Evolutionary conservation across 2,113 vertebrate species (phyloP).

Genomic region (Neodontobutis hainanensis): DNA sequence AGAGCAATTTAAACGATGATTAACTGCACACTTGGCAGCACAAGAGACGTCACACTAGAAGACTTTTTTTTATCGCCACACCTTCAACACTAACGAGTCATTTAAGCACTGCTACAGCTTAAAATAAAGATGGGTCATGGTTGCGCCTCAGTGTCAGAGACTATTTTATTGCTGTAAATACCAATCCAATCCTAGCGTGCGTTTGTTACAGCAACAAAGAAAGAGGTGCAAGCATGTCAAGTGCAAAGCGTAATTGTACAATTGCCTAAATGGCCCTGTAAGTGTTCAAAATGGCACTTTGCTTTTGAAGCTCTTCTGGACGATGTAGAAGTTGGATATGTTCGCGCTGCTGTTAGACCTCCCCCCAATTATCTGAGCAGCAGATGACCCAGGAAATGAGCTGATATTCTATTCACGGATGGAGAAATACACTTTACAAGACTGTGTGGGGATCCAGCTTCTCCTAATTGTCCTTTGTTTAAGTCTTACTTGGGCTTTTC

Average conservation of each 20-base stretch:
- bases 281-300: neutral
- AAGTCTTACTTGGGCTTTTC: slow-evolving; percentile 54
- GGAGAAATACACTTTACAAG: slow-evolving; percentile 58
- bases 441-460: slow-evolving; percentile 39
- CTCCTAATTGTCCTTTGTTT: slow-evolving; percentile 56
- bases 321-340: slow-evolving; percentile 18
- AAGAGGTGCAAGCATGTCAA: neutral
- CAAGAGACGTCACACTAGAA: neutral
- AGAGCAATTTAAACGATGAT: slow-evolving; percentile 41
- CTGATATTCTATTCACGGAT: slow-evolving; percentile 64
- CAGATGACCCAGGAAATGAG: slow-evolving; percentile 69
- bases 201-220: neutral
- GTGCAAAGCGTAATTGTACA: neutral
- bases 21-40: slow-evolving; percentile 44
- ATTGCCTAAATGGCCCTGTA: neutral
- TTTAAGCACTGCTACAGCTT: no score
- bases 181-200: no score
- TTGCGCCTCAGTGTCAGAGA: no score
- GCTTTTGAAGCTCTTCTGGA: slow-evolving; percentile 4
- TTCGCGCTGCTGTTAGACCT: slow-evolving; percentile 27
- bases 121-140: no score
- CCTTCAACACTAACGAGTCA: no score
- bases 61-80: no score
- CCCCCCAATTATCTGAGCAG: slow-evolving; percentile 42
- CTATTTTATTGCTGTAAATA: no score